Evolutionary conservation across 2,797 vertebrate species (phyloP), one percentile per base, ranked within the genome.

Genomic region (Rhynchonycteris naso): DNA sequence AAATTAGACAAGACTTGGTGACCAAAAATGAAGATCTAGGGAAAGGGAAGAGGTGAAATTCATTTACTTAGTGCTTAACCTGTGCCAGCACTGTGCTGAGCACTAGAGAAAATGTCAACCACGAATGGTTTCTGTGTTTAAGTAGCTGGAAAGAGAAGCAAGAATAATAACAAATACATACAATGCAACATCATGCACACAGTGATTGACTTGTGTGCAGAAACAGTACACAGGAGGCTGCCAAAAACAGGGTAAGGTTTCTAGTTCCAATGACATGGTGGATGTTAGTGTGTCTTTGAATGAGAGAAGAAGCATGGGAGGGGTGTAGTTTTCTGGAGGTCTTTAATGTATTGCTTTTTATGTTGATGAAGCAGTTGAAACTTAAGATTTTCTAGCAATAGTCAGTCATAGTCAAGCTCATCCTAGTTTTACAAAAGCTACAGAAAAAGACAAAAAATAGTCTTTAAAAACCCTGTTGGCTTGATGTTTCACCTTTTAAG

Each of bases 401-500:
- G 59, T 56, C 38, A 85, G 63, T 65, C 4, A 63, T 10, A 65
- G 61, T 56, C 35, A 54, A 82, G 58, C 22, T 78, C 14, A 50
- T 71, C 33, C 4, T 86, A 38, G 71, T 69, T 82, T 85, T 93
- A 58, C 50, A 93, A 86, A 72, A 94, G 78, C 90, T 95, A 69
- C 14, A 84, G 74, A 79, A 75, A 94, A 87, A 95, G 35, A 33
- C 43, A 79, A 84, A 79, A 75, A 87, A 88, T 35, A 80, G 10
- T 93, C 52, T 80, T 66, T 47, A 61, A 72, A 94, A 80, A 82
- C 50, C 30, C 38, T 82, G n/a, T 33, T 85, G 68, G 72, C 43
- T 81, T 56, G 43, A 85, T 82, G 61, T 59, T 93, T 93, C 72
- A 88, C 65, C 71, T 97, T 92, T 90, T 71, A 88, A 88, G 52